A percentile compares a stretch with the other conserved stretches of the same genome.
Evolutionary conservation across 2,113 vertebrate genomes (phyloP).

Genomic region (Prochilodus magdalenae): DNA sequence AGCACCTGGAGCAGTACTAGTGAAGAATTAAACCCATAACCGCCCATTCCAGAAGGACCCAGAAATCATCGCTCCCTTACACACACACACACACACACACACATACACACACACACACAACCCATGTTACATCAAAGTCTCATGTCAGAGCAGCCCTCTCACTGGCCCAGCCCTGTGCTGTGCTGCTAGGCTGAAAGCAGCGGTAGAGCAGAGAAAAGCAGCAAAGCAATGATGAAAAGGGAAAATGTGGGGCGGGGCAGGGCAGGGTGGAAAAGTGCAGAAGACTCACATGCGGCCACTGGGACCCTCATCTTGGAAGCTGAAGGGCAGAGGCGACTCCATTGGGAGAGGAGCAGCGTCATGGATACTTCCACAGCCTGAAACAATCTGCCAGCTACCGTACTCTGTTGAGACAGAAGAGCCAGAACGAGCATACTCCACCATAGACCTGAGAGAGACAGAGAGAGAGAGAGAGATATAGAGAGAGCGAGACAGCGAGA

Average conservation of each 20-base stretch:
- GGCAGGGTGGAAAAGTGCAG: not conserved
- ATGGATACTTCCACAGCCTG: conserved; percentile 96
- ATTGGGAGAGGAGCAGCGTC: conserved; percentile 86
- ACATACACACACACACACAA: no score
- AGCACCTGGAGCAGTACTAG: not conserved
- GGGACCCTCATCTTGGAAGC: conserved; percentile 92
- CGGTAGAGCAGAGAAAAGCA: not conserved
- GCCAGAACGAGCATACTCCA: conserved; percentile 87
- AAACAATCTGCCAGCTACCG: conserved; percentile 99
- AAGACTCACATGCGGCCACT: conserved; percentile 89
- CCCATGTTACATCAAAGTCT: not conserved
- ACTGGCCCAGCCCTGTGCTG: conserved; percentile 27
- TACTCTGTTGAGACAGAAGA: conserved; percentile 97
- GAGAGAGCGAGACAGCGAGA: conserved; percentile 12
- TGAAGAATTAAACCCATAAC: not conserved
- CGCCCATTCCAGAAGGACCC: not conserved
- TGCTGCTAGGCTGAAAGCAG: conserved; percentile 2
- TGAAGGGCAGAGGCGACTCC: conserved; percentile 90
- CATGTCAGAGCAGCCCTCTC: conserved; percentile 37
- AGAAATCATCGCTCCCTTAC: not conserved
- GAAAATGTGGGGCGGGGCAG: conserved; percentile 7
- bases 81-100: conserved; percentile 26
- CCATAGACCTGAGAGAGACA: conserved; percentile 86
- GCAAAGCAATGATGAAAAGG: not conserved
- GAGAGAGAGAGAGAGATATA: conserved; percentile 63